Base-by-base conservation (phyloP, 1,140 invertebrate genomes). In the Bemisia tabaci region DNA sequence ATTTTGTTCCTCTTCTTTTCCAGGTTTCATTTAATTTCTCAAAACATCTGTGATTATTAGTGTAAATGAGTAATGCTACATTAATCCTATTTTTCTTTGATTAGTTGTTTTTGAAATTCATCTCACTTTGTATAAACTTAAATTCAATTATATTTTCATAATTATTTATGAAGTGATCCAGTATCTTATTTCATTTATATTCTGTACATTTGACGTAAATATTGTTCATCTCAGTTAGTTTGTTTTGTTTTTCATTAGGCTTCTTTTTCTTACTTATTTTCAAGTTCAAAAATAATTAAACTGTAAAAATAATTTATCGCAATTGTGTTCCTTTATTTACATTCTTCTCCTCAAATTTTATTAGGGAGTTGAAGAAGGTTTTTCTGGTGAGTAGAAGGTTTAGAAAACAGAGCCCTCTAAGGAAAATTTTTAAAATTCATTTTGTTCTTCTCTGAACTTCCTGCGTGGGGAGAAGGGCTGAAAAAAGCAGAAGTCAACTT, bases 141-240 rank as follows among this genome's bases (percentile, higher is more conserved):
- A 48, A 48, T 48, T 48, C 33, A 48, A 48, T 48, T 48, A 48
- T 48, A 48, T 48, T 48, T 48, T 48, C 33, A 48, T 48, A 48
- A 48, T 48, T 48, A 48, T 9, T 48, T 48, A 48, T 48, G 33
- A 48, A 48, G 33, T 48, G 33, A 48, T 48, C 17, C 5, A 48
- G 5, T 48, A 48, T 48, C 33, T 48, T 48, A 48, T 5, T 48
- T 48, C 33, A 48, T 48, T 48, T 48, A 48, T 48, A 48, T 48
- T 48, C 33, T 48, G 33, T 48, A 48, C 5, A 48, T 48, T 48
- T n/a, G n/a, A 48, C 33, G 5, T 48, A 48, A 48, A 48, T 48
- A 48, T 48, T 48, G 33, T 48, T 48, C 33, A 48, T 48, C 17
- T 48, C 5, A 48, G 17, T 17, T 48, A 48, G 33, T 48, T 48